A percentile compares a stretch with the other conserved stretches of the same genome.
Evolutionary conservation across 2,113 vertebrate species (phyloP).

Genomic region (Ophiodon elongatus): DNA sequence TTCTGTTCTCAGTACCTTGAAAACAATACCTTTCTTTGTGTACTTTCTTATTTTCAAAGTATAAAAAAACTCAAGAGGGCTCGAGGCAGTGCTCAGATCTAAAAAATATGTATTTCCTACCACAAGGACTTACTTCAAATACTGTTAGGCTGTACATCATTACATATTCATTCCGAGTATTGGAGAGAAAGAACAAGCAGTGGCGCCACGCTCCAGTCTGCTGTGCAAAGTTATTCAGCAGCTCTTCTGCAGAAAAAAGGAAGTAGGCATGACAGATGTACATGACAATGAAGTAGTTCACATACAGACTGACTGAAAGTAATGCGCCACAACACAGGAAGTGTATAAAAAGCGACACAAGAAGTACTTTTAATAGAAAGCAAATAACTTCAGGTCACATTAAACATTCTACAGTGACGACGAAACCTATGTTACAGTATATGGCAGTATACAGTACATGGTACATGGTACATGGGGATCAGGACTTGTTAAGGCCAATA

Average conservation of each 20-base stretch:
- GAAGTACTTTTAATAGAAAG: neutral
- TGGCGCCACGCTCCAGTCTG: constrained; percentile 98
- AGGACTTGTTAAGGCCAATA: neutral
- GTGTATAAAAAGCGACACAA: constrained; percentile 5
- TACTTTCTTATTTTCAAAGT: neutral
- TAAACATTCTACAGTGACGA: neutral
- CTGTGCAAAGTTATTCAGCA: constrained; percentile 99
- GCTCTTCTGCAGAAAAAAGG: constrained; percentile 90
- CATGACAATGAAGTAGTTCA: constrained; percentile 14
- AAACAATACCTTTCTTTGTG: neutral
- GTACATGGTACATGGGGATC: neutral
- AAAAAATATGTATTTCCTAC: neutral
- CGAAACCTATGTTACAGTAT: neutral
- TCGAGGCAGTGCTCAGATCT: neutral
- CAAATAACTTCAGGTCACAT: neutral
- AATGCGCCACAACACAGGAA: constrained; percentile 61
- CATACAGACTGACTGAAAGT: constrained; percentile 46
- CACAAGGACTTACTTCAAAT: constrained; percentile 92
- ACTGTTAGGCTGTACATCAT: constrained; percentile 99
- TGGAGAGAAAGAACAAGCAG: constrained; percentile 98
- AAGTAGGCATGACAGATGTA: constrained; percentile 50
- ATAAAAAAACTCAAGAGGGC: neutral
- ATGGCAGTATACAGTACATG: no score
- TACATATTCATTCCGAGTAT: constrained; percentile 97
- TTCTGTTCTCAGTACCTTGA: neutral